Evolutionary conservation across 2,797 vertebrate genomes (phyloP).

Genomic region (Platalea minor): DNA sequence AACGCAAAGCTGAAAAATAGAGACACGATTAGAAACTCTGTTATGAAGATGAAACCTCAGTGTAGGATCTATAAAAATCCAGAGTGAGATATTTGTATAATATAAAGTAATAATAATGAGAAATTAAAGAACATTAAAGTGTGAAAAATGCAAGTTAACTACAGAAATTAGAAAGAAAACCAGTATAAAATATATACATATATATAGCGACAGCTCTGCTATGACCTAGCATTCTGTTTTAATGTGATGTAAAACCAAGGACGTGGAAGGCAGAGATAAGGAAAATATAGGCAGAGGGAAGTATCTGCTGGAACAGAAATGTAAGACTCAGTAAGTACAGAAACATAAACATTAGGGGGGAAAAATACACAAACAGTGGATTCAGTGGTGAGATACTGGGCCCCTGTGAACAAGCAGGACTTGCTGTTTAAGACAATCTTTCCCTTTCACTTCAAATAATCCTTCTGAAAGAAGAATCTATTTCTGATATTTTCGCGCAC

Average conservation of each 20-base stretch:
- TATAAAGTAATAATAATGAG: background rate
- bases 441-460: background rate
- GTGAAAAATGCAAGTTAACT: background rate
- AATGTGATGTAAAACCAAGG: constrained; percentile 27
- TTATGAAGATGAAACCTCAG: background rate
- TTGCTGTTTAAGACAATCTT: background rate
- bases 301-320: background rate
- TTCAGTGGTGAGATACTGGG: background rate
- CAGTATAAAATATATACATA: background rate
- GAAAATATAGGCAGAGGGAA: constrained; percentile 7
- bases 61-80: background rate
- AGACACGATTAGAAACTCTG: background rate
- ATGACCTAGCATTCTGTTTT: background rate
- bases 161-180: background rate
- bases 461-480: background rate
- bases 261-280: constrained; percentile 34
- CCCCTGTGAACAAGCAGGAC: background rate
- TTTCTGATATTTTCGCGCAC: background rate
- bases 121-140: background rate
- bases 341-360: background rate
- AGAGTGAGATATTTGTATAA: background rate
- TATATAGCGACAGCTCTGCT: background rate
- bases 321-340: background rate
- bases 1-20: background rate
- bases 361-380: background rate